Evolutionary conservation across 2,797 vertebrate genomes (phyloP), one percentile per base, ranked within the genome.

Genomic region (Eulemur albifrons): DNA sequence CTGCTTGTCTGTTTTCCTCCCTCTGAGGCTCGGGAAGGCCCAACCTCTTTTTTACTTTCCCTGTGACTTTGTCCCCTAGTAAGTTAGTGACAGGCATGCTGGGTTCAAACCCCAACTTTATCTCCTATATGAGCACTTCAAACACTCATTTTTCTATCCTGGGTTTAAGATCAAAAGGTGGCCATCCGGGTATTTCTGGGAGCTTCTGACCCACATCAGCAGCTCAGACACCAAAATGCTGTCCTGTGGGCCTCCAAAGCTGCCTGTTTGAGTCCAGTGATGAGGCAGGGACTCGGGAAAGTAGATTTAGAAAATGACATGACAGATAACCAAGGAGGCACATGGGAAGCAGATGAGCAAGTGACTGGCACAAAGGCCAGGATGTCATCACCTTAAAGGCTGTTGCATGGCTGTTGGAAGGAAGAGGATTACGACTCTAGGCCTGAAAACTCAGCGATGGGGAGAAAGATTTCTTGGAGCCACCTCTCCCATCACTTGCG

Each of bases 131-230:
- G 35, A 79, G 45, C 73, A 57, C 84, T 95, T 87, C 61, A 79
- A 70, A 38, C 43, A 63, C 38, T 43, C 43, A 72, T 52, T 83
- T 63, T 95, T 72, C 67, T 65, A 40, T 12, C 21, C 81, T 82
- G n/a, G 43, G 45, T 76, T 93, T 92, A 73, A 93, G 92, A 95
- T 65, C 10, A 84, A 81, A 96, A 84, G 20, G 63, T 79, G 48
- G 65, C 45, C 50, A 91, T 65, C 76, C 10, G 0, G 50, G 17
- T 92, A 92, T 79, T 94, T 95, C 82, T 94, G 35, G 43, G 54
- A 81, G 43, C 65, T 89, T 95, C 79, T 88, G 67, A 35, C 40
- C 27, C 50, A 82, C 12, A 40, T 82, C 1, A 54, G 40, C 59
- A 88, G 43, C 67, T 59, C 77, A 69, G 61, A 92, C 54, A 93